Base-by-base conservation (phyloP, 2,888 invertebrate species). In the Erebia aethiops region DNA sequence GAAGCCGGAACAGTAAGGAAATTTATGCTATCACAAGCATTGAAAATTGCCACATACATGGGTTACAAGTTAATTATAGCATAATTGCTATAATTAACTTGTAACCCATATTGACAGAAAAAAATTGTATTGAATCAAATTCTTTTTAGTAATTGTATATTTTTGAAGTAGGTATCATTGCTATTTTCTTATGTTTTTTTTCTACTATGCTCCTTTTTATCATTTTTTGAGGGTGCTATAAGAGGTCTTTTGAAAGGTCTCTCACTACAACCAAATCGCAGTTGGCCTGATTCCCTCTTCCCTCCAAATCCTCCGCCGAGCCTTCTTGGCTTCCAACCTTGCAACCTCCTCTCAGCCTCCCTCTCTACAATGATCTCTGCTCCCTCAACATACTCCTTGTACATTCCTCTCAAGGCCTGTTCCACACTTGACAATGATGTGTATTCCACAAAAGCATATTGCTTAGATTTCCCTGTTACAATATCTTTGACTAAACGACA, bases 271-370 rank as follows among this genome's bases (percentile, higher is more conserved):
- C 98, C 98, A 91, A 98, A 98, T 72, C 98, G 88, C 57, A 98
- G 90, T 83, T 98, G 98, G 0, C 98, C 98, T 0, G 98, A 96
- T 85, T 97, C 97, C 80, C 97, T 97, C 76, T 94, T 95, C 0
- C 98, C 98, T 4, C 97, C 97, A 82, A 98, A 96, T 14, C 98
- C 98, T 16, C 98, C 98, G 4, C 98, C 98, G 8, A 98, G 90
- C 75, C 98, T 89, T 75, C 98, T 93, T 2, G 98, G 98, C 82
- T 95, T 95, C 98, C 98, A 98, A 1, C 97, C 97, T 71, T 94
- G 93, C 80, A 97, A 83, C 10, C 88, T 89, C 72, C 97, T 93
- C 82, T 95, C 96, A 77, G 95, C 95, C 87, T 98, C 98, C 79
- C 94, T 95, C 85, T 98, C 98, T 2, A 92, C 86, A 3, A 98